phyloP scores from a whole-genome alignment of 2,888 invertebrate genomes.

The Nephrocerus scutellatus region DNA sequence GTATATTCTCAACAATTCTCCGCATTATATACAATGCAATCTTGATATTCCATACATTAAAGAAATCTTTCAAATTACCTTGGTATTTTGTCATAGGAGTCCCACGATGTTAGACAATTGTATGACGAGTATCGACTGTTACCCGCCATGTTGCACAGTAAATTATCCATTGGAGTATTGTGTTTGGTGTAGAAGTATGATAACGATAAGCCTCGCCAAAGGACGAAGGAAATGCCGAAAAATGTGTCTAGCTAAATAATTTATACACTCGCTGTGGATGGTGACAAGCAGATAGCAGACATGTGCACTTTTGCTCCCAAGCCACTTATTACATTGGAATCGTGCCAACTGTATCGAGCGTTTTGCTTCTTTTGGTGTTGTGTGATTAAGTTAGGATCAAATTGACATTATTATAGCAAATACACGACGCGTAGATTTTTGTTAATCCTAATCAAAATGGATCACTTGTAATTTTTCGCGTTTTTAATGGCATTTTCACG shows the following conservation, averaged over 20 bases:
- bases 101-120: slow-evolving; percentile 84
- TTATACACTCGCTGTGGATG: too few relatives aligned
- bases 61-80: slow-evolving; percentile 66
- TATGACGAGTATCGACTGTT: slow-evolving; percentile 81
- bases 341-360: not conserved
- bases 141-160: slow-evolving; percentile 48
- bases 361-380: not conserved
- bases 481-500: too few relatives aligned
- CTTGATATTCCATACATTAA: too few relatives aligned
- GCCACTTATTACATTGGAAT: not conserved
- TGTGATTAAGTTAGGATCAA: too few relatives aligned
- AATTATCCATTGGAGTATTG: slow-evolving; percentile 43
- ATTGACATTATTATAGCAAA: too few relatives aligned
- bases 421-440: too few relatives aligned
- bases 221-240: not conserved
- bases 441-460: slow-evolving; percentile 1
- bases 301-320: not conserved
- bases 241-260: not conserved
- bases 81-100: slow-evolving; percentile 84
- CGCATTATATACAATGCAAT: too few relatives aligned
- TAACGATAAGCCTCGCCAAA: not conserved
- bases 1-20: too few relatives aligned
- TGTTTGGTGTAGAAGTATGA: not conserved
- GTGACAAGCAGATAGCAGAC: not conserved
- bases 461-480: slow-evolving; percentile 1